These are phyloP conservation scores for Leucopsar rothschildi DNA, from an alignment of 2,113 vertebrate species.

Conservation along the genomic window DNA sequence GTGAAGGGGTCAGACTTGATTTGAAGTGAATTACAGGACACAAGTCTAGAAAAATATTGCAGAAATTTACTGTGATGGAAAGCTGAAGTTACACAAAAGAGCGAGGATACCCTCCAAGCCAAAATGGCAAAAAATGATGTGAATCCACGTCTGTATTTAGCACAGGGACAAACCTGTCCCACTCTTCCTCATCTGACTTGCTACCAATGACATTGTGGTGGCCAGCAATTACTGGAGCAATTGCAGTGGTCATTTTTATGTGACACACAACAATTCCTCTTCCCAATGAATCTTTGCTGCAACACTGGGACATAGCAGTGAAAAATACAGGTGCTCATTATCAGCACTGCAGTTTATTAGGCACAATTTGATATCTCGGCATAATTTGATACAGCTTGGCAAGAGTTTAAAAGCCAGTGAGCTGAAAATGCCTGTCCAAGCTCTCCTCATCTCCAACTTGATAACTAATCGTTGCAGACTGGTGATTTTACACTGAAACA, in stretches of 20 bases:
- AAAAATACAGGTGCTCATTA: conserved; percentile 5
- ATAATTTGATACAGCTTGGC: conserved; percentile 9
- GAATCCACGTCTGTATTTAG: neutral
- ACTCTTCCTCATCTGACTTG: neutral
- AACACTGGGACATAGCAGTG: neutral
- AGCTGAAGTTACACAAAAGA: neutral
- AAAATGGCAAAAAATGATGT: neutral
- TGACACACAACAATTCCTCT: neutral
- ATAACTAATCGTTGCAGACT: neutral
- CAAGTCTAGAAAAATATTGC: neutral
- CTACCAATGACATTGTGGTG: neutral
- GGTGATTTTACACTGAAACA: conserved; percentile 36
- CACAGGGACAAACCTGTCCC: neutral
- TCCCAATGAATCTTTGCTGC: neutral
- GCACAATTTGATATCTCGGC: neutral
- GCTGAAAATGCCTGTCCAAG: neutral
- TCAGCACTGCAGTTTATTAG: neutral
- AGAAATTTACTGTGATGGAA: neutral
- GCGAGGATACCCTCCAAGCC: neutral
- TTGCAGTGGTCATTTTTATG: neutral
- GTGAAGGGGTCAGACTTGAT: neutral
- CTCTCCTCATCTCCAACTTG: neutral
- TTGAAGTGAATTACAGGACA: neutral
- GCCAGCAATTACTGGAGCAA: neutral
- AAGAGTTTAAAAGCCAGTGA: neutral